A percentile compares a stretch with the other conserved stretches of the same genome.
Conservation (phyloP, 1,140 invertebrate genomes). For the Caenorhabditis remanei region DNA sequence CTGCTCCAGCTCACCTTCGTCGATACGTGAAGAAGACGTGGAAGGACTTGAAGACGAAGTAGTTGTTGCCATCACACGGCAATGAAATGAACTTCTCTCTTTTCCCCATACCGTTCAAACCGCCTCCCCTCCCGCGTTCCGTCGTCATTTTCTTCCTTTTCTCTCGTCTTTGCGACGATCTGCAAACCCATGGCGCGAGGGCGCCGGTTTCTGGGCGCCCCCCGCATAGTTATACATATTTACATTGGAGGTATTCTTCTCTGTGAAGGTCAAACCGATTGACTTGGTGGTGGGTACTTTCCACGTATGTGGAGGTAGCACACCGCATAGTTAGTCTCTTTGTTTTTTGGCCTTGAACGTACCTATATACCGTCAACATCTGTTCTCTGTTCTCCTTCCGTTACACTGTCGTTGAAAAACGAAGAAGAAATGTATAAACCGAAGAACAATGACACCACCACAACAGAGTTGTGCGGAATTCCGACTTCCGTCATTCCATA, state of each 20-base stretch:
- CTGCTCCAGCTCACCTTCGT: constrained; percentile 12
- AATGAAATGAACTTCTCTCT: not conserved
- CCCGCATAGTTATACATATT: constrained; percentile 29
- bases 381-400: not conserved
- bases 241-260: not conserved
- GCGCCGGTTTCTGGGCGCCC: not conserved
- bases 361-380: not conserved
- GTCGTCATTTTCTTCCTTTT: too few species aligned
- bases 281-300: constrained; percentile 26
- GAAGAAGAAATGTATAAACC: too few species aligned
- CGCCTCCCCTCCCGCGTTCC: not conserved
- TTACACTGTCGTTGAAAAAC: not conserved
- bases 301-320: not conserved
- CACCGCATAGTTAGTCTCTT: not conserved
- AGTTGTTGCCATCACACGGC: not conserved
- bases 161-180: not conserved
- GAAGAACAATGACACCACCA: not conserved
- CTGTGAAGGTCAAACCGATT: constrained; percentile 41
- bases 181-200: not conserved
- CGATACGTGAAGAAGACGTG: not conserved
- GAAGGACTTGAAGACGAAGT: not conserved
- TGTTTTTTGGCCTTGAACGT: constrained; percentile 31
- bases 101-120: not conserved
- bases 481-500: too few species aligned
- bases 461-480: too few species aligned